These are phyloP conservation scores for Pandion haliaetus DNA, from an alignment of 2,113 vertebrate genomes.

Conservation along the genomic window DNA sequence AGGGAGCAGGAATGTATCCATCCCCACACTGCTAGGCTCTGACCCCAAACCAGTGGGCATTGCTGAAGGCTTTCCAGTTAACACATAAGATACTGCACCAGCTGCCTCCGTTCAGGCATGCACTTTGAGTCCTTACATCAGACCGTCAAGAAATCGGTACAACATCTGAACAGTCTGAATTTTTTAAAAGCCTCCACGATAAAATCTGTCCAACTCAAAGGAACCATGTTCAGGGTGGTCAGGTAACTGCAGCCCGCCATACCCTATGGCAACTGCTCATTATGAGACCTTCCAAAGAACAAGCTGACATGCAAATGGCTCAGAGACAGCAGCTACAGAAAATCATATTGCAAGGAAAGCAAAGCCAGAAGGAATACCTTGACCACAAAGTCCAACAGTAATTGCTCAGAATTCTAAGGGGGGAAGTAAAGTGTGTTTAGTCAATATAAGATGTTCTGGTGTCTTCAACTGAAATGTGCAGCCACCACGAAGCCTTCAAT, in stretches of 20 bases:
- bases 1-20: not conserved
- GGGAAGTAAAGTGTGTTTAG: not conserved
- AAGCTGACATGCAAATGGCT: not conserved
- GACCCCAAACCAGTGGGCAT: fast-evolving
- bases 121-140: not conserved
- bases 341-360: not conserved
- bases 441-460: not conserved
- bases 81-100: fast-evolving
- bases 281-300: not conserved
- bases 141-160: not conserved
- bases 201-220: not conserved
- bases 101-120: not conserved
- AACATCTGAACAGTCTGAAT: not conserved
- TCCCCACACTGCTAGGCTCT: not conserved
- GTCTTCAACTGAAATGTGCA: not conserved
- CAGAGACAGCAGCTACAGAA: not conserved
- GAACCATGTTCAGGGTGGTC: fast-evolving
- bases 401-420: not conserved
- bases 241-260: not conserved
- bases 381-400: not conserved
- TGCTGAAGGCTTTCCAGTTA: not conserved
- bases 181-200: not conserved
- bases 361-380: not conserved
- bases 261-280: fast-evolving
- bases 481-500: not conserved